These are phyloP conservation scores for Sebastes melanostomus DNA, from an alignment of 2,797 vertebrate species.

Conservation along the genomic window DNA sequence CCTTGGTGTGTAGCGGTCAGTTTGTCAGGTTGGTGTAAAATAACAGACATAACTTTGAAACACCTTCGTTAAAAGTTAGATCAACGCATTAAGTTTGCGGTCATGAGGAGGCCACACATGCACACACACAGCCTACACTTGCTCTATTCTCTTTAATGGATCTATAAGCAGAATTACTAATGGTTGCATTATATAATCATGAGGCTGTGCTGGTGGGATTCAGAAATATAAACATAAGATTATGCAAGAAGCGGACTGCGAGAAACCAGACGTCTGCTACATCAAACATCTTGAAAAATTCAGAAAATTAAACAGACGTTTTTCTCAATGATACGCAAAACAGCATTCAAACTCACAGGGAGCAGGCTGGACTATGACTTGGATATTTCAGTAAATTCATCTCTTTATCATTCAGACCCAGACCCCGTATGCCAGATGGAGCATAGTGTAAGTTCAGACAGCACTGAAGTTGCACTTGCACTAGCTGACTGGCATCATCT, in stretches of 20 bases:
- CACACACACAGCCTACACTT: not conserved
- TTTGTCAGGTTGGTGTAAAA: not conserved
- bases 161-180: not conserved
- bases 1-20: not conserved
- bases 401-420: conserved; percentile 4
- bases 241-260: not conserved
- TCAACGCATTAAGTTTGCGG: not conserved
- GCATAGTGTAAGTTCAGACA: not conserved
- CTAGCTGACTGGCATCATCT: not conserved
- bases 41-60: not conserved
- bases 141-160: not conserved
- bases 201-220: not conserved
- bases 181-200: not conserved
- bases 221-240: not conserved
- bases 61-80: not conserved
- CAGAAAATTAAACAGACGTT: not conserved
- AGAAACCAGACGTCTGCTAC: not conserved
- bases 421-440: not conserved
- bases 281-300: not conserved
- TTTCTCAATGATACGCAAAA: not conserved
- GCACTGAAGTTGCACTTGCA: not conserved
- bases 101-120: not conserved
- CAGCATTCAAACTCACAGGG: not conserved
- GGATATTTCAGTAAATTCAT: not conserved
- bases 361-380: not conserved